Base-by-base conservation (phyloP, 2,113 vertebrate genomes). In the Prietella phreatophila region DNA sequence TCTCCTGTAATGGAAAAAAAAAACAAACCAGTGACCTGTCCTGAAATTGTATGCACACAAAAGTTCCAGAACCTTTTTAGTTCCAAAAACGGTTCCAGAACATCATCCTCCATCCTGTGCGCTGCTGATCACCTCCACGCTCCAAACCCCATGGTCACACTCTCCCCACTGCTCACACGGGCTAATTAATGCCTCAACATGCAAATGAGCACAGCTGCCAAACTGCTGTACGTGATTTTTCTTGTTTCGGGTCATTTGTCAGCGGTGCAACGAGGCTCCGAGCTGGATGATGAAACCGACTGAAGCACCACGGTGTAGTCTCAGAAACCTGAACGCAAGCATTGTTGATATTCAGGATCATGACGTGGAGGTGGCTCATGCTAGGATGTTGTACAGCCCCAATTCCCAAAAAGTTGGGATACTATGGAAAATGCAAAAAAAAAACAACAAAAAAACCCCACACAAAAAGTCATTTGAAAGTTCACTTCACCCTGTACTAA, bases 141-240 rank as follows among this genome's bases (percentile, higher is more conserved):
- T 85, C 92, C 90, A 87, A 94, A 96, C 96, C 96, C 96, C 95
- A 95, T 94, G 93, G 94, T 94, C 94, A 96, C 94, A 93, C 93
- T 95, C 95, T 94, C 83, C 94, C 94, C 94, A 94, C 95, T 95
- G 96, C 96, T 96, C 96, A 90, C 94, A 96, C 95, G 95, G 95
- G 95, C 96, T 98, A 97, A 99, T 99, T 98, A 98, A 96, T 96
- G 96, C 95, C 96, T 97, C 96, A 96, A 97, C 97, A 98, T 98
- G 96, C 95, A 97, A 97, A 97, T 98, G 93, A 97, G 96, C 95
- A 94, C 94, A 94, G 93, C 93, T 95, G 95, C 95, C 96, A 96
- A 98, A 96, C 95, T 97, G 96, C 95, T 95, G 96, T 95, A 95
- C 95, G 95, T 94, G 95, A 95, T 95, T 94, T 91, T 91, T 91